These are phyloP conservation scores for Meloidogyne chitwoodi DNA, from an alignment of 1,140 invertebrate species.

Conservation along the genomic window DNA sequence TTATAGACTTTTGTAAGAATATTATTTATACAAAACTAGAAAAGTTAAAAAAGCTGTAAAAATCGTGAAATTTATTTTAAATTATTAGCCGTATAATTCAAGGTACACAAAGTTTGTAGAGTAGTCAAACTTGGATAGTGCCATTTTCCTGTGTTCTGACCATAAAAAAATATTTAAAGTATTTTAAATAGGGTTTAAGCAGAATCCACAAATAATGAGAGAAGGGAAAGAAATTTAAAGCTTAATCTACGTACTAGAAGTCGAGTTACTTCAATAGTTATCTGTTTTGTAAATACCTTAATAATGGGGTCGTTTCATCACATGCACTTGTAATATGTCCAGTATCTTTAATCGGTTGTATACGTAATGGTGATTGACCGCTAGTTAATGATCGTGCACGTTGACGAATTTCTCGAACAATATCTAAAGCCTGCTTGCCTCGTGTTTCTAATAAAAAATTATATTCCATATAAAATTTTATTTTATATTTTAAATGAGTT, in stretches of 20 bases:
- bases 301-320: neutral
- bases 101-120: too few relatives aligned
- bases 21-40: neutral
- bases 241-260: too few relatives aligned
- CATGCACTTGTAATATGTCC: neutral
- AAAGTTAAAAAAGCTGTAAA: neutral
- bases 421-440: constrained; percentile 35
- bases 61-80: neutral
- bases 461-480: neutral
- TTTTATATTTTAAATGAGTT: too few relatives aligned
- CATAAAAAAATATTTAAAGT: neutral
- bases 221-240: too few relatives aligned
- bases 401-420: constrained; percentile 41
- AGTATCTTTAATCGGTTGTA: constrained; percentile 8
- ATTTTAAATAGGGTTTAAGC: too few relatives aligned
- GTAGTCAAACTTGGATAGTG: neutral
- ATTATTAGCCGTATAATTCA: neutral
- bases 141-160: neutral
- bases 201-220: too few relatives aligned
- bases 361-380: constrained; percentile 26
- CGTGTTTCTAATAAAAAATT: constrained; percentile 31
- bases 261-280: too few relatives aligned
- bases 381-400: constrained; percentile 38
- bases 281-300: neutral
- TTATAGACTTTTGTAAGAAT: too few relatives aligned